Percentiles rank a stretch among this genome's conserved stretches.
Evolutionary conservation across 2,797 vertebrate species (phyloP).

Genomic region (Thunnus albacares): DNA sequence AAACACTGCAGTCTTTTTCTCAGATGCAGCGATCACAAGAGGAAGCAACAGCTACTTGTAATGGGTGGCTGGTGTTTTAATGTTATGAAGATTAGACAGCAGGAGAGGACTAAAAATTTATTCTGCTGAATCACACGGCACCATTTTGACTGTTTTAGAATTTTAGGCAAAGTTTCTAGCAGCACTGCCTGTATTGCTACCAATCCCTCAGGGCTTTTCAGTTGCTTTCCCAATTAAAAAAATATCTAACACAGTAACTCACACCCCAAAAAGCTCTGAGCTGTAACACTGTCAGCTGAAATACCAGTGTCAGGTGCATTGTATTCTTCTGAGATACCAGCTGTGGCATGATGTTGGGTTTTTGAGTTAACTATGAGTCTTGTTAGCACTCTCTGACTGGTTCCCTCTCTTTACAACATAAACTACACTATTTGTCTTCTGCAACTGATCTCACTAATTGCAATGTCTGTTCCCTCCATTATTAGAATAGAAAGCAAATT

Average conservation of each 20-base stretch:
- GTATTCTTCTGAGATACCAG: not conserved
- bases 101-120: slow-evolving; percentile 29
- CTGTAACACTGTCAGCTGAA: slow-evolving; percentile 25
- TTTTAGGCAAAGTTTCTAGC: slow-evolving; percentile 36
- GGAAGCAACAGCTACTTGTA: slow-evolving; percentile 39
- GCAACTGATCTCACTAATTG: not conserved
- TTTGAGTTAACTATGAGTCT: not conserved
- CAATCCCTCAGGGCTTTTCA: slow-evolving; percentile 27
- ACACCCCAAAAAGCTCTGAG: slow-evolving; percentile 28
- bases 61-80: slow-evolving; percentile 61
- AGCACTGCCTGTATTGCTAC: slow-evolving; percentile 2
- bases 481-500: slow-evolving; percentile 2
- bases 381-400: not conserved
- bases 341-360: slow-evolving; percentile 2
- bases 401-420: slow-evolving; percentile 16
- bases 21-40: slow-evolving; percentile 39
- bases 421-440: not conserved
- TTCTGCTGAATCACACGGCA: slow-evolving; percentile 45
- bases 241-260: slow-evolving; percentile 36
- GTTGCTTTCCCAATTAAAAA: slow-evolving; percentile 33
- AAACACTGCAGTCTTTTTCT: slow-evolving; percentile 21
- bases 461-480: not conserved
- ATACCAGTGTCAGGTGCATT: slow-evolving; percentile 25
- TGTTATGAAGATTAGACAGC: slow-evolving; percentile 35
- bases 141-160: slow-evolving; percentile 31